Conservation (phyloP, 2,113 vertebrate species). For the Heterotis niloticus region DNA sequence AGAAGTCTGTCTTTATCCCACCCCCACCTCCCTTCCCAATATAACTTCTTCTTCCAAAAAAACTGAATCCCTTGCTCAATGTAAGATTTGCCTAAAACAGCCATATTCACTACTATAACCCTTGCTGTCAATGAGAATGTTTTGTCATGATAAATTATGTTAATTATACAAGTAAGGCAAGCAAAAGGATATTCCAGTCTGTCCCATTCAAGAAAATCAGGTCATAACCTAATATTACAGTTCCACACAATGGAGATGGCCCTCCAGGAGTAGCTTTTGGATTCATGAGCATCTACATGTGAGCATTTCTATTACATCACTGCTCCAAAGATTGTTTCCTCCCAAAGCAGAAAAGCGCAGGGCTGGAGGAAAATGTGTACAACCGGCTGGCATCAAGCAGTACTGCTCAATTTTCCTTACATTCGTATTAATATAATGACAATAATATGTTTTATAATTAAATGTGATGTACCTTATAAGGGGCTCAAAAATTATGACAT, state of each 20-base stretch:
- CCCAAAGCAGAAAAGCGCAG: background rate
- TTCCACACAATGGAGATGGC: slow-evolving; percentile 10
- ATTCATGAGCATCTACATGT: too few species aligned
- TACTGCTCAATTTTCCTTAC: background rate
- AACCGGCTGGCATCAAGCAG: background rate
- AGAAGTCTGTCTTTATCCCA: background rate
- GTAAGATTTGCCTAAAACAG: background rate
- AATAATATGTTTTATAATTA: too few species aligned
- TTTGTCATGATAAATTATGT: background rate
- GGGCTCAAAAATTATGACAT: background rate
- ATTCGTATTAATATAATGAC: too few species aligned
- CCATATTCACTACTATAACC: background rate
- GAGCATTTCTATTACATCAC: background rate
- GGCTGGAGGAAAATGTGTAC: background rate
- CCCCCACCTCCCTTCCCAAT: background rate
- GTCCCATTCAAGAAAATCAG: slow-evolving; percentile 11
- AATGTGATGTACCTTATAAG: too few species aligned
- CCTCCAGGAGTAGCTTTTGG: background rate
- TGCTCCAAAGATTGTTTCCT: background rate
- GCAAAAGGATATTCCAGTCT: background rate
- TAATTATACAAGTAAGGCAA: background rate
- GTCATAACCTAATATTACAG: slow-evolving; percentile 14
- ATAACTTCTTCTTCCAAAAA: background rate
- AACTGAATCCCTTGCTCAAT: background rate
- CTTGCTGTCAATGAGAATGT: background rate